phyloP scores from a whole-genome alignment of 2,888 invertebrate species.

The Agrochola macilenta region DNA sequence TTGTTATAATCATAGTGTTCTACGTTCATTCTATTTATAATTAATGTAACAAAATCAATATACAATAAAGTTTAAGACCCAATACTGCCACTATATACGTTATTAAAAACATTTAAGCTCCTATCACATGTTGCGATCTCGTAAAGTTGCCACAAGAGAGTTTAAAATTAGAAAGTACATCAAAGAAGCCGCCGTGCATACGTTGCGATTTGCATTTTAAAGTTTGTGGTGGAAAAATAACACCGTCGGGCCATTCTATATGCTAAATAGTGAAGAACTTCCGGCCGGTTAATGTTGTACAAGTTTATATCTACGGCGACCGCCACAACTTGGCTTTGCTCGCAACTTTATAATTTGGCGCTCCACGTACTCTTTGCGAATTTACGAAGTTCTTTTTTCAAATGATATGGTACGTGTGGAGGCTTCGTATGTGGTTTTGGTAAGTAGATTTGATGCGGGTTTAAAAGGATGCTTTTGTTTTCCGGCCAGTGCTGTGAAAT shows the following conservation, averaged over 20 bases:
- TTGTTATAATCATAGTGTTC: not conserved
- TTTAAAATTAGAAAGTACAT: conserved; percentile 67
- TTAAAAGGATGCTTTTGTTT: conserved; percentile 13
- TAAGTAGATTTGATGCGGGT: conserved; percentile 22
- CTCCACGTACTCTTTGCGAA: conserved; percentile 44
- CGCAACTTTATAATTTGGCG: conserved; percentile 61
- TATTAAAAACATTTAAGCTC: conserved; percentile 39
- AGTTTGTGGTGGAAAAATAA: conserved; percentile 80
- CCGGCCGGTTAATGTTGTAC: conserved; percentile 73
- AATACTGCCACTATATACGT: not conserved
- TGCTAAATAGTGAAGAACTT: conserved; percentile 79
- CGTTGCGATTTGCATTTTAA: conserved; percentile 81
- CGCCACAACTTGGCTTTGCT: conserved; percentile 59
- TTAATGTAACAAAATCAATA: not conserved
- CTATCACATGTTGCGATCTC: conserved; percentile 50
- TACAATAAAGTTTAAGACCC: no score
- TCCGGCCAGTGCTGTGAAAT: not conserved
- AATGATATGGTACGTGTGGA: conserved; percentile 16
- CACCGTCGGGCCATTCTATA: conserved; percentile 76
- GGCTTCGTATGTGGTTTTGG: conserved; percentile 37
- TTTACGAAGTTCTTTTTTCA: conserved; percentile 47
- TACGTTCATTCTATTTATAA: not conserved
- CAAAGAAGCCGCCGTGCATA: conserved; percentile 73
- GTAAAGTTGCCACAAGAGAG: conserved; percentile 48
- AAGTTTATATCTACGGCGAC: conserved; percentile 73